These are phyloP conservation scores for Hippolais icterina DNA, from an alignment of 2,113 vertebrate genomes.

Conservation along the genomic window DNA sequence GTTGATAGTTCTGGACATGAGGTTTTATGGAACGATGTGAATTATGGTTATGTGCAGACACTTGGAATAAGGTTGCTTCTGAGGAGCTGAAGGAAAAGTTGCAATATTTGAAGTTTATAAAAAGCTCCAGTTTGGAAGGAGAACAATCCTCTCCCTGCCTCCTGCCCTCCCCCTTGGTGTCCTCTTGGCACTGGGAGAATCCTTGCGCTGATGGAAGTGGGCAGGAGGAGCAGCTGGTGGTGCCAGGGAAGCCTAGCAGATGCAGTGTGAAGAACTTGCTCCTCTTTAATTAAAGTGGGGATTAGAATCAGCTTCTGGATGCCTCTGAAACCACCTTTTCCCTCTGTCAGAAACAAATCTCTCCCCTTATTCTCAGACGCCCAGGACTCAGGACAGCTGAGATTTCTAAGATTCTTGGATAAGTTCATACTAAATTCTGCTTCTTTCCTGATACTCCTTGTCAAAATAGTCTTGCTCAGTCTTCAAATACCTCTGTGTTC, in stretches of 20 bases:
- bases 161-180: background rate
- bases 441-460: background rate
- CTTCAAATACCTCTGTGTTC: background rate
- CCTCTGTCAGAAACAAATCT: background rate
- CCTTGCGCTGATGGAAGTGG: background rate
- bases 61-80: constrained; percentile 1
- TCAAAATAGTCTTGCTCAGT: background rate
- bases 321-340: background rate
- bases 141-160: background rate
- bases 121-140: constrained; percentile 19
- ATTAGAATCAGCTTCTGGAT: constrained; percentile 5
- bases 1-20: constrained; percentile 30
- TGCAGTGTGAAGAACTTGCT: constrained; percentile 28
- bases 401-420: background rate
- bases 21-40: constrained; percentile 32
- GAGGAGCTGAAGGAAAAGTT: background rate
- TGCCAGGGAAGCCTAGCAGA: constrained; percentile 25
- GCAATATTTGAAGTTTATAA: constrained; percentile 18
- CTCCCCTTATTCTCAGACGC: background rate
- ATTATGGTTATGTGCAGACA: constrained; percentile 32
- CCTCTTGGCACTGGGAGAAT: constrained; percentile 22
- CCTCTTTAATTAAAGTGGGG: constrained; percentile 43
- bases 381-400: background rate
- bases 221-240: background rate
- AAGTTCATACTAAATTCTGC: background rate